Evolutionary conservation across 2,113 vertebrate species (phyloP), one percentile per base, ranked within the genome.

Genomic region (Saccopteryx bilineata): DNA sequence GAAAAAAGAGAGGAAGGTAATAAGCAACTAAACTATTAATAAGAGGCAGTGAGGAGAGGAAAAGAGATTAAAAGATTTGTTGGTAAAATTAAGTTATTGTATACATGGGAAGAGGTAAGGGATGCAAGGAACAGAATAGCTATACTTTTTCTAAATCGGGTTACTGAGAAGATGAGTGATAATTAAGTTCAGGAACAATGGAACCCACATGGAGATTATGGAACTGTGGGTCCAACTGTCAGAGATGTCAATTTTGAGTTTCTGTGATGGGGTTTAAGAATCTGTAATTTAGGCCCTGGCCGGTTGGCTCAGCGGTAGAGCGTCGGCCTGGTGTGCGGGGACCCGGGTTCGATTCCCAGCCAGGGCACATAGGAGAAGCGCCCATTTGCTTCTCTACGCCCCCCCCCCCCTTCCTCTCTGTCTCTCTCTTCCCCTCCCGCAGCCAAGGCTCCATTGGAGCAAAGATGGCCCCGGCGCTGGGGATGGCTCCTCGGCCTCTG

Each of bases 91-190:
- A 33, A 46, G 68, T 84, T 81, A 61, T 6, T 31, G n/a, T 15
- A 21, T 68, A 23, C 48, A 71, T 48, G 52, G 46, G 21, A 58
- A 54, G 74, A 82, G 52, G 24, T 24, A 75, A 79, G 33, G 19
- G 15, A 19, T 61, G 26, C 13, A 56, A 92, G 39, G 31, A 84
- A 46, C 46, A 54, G 33, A 21, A 46, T n/a, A 66, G 6, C 66
- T 95, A 1, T 93, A 33, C 66, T 56, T 81, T 94, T 90, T 95
- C 61, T 89, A 52, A n/a, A 2, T 61, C 66, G 8, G 31, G 81
- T 28, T 18, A 76, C 50, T 80, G 52, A 96, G 21, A 46, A 74
- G 56, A 66, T 91, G 58, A 68, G 3, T 69, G 11, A 74, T 52
- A 92, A 79, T 84, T 74, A 31, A 82, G 78, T 68, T 71, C 66